Percentiles rank a stretch among this genome's conserved stretches.
Evolutionary conservation across 1,140 invertebrate genomes (phyloP).

Genomic region (Riptortus pedestris): DNA sequence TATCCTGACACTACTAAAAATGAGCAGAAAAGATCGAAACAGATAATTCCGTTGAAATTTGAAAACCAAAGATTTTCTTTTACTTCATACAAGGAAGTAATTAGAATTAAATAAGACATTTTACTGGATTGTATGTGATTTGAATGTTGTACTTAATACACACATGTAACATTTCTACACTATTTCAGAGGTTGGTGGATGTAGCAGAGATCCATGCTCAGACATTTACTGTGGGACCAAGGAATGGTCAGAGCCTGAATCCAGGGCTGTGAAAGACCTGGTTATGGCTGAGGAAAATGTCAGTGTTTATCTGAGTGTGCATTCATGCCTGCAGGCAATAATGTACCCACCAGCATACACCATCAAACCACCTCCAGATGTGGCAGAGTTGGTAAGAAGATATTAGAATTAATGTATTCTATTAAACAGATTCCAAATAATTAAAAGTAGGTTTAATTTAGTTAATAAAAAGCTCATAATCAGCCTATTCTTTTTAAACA

Average conservation of each 20-base stretch:
- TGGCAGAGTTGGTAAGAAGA: not conserved
- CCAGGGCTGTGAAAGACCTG: slow-evolving; percentile 45
- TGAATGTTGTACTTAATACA: slow-evolving; percentile 56
- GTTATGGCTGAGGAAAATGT: slow-evolving; percentile 42
- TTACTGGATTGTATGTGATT: slow-evolving; percentile 61
- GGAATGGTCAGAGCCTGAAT: slow-evolving; percentile 64
- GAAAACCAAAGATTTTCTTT: no score
- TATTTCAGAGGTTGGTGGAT: slow-evolving; percentile 54
- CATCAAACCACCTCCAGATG: not conserved
- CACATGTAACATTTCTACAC: slow-evolving; percentile 57
- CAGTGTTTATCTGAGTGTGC: slow-evolving; percentile 58
- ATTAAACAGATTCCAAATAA: no score
- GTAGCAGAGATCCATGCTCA: slow-evolving; percentile 52
- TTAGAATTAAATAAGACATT: not conserved
- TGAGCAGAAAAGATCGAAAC: no score
- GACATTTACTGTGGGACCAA: slow-evolving; percentile 56
- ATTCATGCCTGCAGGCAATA: slow-evolving; percentile 50
- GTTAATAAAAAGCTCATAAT: no score
- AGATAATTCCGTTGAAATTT: no score
- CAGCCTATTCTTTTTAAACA: no score
- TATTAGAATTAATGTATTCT: not conserved
- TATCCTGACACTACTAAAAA: no score
- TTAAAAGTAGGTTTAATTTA: no score
- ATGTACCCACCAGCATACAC: not conserved
- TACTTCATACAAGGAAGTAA: no score